A percentile compares a stretch with the other conserved stretches of the same genome.
These are phyloP conservation scores for Distichodus sexfasciatus DNA, from an alignment of 2,797 vertebrate species.

Conservation along the genomic window DNA sequence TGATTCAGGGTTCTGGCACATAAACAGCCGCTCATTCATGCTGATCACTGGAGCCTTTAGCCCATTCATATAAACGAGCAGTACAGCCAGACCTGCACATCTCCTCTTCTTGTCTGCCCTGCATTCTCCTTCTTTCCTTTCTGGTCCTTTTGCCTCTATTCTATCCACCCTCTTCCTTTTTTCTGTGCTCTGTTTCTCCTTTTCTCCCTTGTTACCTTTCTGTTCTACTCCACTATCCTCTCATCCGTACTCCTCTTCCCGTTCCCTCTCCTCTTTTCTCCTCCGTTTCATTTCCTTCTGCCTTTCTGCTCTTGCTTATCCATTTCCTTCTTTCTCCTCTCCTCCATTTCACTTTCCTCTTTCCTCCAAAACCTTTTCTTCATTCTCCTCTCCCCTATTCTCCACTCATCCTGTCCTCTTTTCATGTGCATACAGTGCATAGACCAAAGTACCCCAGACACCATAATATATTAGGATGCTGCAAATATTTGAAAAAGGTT, in stretches of 20 bases:
- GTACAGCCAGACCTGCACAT: background rate
- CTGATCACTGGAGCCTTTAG: conserved; percentile 12
- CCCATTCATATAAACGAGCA: no score
- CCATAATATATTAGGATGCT: no score
- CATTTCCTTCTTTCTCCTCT: background rate
- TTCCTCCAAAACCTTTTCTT: background rate
- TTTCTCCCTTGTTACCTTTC: background rate
- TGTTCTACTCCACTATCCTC: background rate
- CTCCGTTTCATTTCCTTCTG: background rate
- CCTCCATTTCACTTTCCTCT: no score
- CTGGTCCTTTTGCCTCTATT: background rate
- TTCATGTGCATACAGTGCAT: background rate
- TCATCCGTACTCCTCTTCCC: background rate
- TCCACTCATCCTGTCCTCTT: background rate
- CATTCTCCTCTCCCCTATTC: background rate
- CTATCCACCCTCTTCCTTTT: no score
- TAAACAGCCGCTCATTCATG: conserved; percentile 26
- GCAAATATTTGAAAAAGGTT: no score
- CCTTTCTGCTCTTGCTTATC: background rate
- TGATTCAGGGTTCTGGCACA: conserved; percentile 28
- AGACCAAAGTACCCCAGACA: no score
- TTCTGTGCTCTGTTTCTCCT: no score
- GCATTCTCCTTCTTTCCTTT: background rate
- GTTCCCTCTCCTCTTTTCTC: background rate
- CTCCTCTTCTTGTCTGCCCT: background rate